These are phyloP conservation scores for Gari tellinella DNA, from an alignment of 2,888 invertebrate species.

Conservation along the genomic window DNA sequence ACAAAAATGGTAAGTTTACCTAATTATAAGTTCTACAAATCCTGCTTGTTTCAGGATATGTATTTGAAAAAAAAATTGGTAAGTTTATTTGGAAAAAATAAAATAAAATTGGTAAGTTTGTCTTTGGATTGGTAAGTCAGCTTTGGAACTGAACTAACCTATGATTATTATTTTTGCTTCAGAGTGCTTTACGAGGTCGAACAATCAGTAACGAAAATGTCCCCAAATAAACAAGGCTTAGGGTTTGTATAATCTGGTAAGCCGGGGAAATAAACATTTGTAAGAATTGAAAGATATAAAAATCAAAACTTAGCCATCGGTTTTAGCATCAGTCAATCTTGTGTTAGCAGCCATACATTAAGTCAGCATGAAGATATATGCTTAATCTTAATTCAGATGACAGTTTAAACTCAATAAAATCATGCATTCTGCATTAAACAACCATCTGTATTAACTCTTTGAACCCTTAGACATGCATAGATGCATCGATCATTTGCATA, in stretches of 20 bases:
- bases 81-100: constrained; percentile 6
- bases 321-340: no score
- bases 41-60: no score
- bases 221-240: constrained; percentile 58
- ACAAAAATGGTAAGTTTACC: constrained; percentile 19
- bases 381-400: no score
- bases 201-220: constrained; percentile 49
- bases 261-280: constrained; percentile 36
- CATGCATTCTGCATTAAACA: no score
- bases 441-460: no score
- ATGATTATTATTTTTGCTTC: constrained; percentile 71
- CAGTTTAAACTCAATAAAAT: no score
- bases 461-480: no score
- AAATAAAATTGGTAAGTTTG: constrained; percentile 28
- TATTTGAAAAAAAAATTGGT: constrained; percentile 18
- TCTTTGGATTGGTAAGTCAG: constrained; percentile 15
- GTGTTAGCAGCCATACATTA: no score
- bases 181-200: constrained; percentile 67
- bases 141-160: constrained; percentile 56
- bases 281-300: constrained; percentile 4
- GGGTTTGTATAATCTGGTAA: constrained; percentile 78
- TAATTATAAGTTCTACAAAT: no score
- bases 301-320: no score
- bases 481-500: no score
- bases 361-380: no score